These are phyloP conservation scores for Apaloderma vittatum DNA, from an alignment of 2,113 vertebrate genomes.

Conservation along the genomic window DNA sequence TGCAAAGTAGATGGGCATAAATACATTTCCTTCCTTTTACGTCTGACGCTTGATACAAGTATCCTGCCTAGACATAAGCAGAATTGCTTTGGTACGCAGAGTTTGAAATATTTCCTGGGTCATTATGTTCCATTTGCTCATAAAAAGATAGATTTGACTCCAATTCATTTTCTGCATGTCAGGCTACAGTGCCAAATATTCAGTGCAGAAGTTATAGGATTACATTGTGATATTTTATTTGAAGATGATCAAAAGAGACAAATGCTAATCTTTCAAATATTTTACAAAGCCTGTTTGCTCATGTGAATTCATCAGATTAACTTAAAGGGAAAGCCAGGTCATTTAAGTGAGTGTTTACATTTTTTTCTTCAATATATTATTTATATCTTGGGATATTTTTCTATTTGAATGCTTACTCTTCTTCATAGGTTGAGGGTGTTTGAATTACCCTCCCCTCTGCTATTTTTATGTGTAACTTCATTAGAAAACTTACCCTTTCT, in stretches of 20 bases:
- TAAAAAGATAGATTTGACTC: slow-evolving; percentile 50
- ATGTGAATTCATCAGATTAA: slow-evolving; percentile 21
- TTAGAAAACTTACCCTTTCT: not conserved
- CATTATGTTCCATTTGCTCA: slow-evolving; percentile 38
- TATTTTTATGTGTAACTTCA: not conserved
- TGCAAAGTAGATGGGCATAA: not conserved
- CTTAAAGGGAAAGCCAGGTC: not conserved
- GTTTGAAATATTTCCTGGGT: slow-evolving; percentile 14
- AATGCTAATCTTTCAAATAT: slow-evolving; percentile 62
- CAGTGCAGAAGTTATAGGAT: slow-evolving; percentile 64
- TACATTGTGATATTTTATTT: slow-evolving; percentile 66
- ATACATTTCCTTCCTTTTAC: not conserved
- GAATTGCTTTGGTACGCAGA: not conserved
- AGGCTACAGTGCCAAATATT: slow-evolving; percentile 40
- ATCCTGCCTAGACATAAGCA: not conserved
- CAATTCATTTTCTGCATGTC: slow-evolving; percentile 39
- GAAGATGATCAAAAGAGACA: slow-evolving; percentile 57
- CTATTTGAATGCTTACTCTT: not conserved
- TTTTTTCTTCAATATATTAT: not conserved
- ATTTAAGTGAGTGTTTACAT: not conserved
- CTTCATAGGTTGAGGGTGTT: not conserved
- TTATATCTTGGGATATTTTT: not conserved
- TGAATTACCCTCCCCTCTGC: not conserved
- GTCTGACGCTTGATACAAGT: not conserved
- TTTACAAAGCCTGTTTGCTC: slow-evolving; percentile 48